These are phyloP conservation scores for Hippocampus abdominalis DNA, from an alignment of 2,113 vertebrate genomes.

Conservation along the genomic window DNA sequence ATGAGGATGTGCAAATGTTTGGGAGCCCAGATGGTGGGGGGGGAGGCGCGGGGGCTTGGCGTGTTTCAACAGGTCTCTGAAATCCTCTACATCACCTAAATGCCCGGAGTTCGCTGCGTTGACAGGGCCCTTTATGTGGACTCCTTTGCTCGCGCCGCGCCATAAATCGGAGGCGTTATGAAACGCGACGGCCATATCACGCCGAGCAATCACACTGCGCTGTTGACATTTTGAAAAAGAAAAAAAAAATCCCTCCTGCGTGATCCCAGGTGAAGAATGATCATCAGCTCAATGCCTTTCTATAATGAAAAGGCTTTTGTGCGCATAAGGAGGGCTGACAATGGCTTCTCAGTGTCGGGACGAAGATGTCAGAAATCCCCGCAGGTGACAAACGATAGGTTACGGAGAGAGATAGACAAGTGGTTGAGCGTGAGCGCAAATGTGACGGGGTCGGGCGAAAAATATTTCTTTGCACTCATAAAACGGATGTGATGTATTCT, in stretches of 20 bases:
- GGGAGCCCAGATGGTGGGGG: background rate
- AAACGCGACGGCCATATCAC: slow-evolving; percentile 45
- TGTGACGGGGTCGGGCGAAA: background rate
- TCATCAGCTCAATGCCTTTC: slow-evolving; percentile 54
- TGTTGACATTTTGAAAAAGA: slow-evolving; percentile 62
- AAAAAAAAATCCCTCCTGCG: slow-evolving; percentile 52
- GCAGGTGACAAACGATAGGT: background rate
- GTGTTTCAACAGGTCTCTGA: slow-evolving; percentile 7
- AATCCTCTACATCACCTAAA: slow-evolving; percentile 2
- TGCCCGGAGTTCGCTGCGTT: background rate
- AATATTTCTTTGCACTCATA: background rate
- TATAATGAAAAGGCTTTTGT: slow-evolving; percentile 49
- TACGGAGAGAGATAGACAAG: background rate
- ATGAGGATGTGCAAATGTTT: slow-evolving; percentile 11
- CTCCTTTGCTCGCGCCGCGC: slow-evolving; percentile 5
- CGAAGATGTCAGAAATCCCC: slow-evolving; percentile 2
- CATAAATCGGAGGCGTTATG: slow-evolving; percentile 13
- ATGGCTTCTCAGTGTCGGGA: slow-evolving; percentile 22
- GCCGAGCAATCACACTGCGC: slow-evolving; percentile 51
- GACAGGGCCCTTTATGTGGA: slow-evolving; percentile 10
- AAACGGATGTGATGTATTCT: no score
- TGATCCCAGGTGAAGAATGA: slow-evolving; percentile 53
- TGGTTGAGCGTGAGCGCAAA: background rate
- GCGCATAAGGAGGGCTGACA: slow-evolving; percentile 16
- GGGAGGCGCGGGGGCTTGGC: background rate